Conservation (phyloP, 1,140 invertebrate species). For the Hirudo medicinalis region DNA sequence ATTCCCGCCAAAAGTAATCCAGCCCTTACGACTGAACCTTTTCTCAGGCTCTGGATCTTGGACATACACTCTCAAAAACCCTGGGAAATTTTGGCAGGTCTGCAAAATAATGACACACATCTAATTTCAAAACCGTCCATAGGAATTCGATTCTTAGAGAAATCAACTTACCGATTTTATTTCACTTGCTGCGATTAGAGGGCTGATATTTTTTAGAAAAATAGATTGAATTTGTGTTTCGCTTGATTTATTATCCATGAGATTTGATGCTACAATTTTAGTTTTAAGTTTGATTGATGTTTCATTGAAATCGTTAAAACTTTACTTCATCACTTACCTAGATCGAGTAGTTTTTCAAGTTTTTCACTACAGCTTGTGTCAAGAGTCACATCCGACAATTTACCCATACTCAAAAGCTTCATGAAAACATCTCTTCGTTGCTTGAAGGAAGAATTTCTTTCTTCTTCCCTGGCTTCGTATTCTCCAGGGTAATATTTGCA, state of each 20-base stretch:
- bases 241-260: constrained; percentile 27
- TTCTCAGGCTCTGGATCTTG: constrained; percentile 91
- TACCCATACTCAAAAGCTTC: constrained; percentile 60
- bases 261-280: too few species aligned
- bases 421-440: constrained; percentile 78
- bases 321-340: constrained; percentile 40
- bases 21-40: constrained; percentile 85
- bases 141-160: not conserved
- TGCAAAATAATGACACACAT: constrained; percentile 36
- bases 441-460: constrained; percentile 67
- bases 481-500: constrained; percentile 97
- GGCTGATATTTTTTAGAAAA: constrained; percentile 84
- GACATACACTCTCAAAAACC: constrained; percentile 83
- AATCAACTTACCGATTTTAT: constrained; percentile 66
- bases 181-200: constrained; percentile 87
- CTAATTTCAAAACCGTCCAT: not conserved
- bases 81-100: constrained; percentile 85
- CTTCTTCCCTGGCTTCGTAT: constrained; percentile 73
- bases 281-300: too few species aligned
- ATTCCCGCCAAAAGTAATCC: constrained; percentile 91
- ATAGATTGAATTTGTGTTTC: constrained; percentile 82
- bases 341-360: constrained; percentile 77
- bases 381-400: constrained; percentile 62
- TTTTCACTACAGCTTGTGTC: constrained; percentile 76
- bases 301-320: too few species aligned